Percentiles rank a stretch among this genome's conserved stretches.
phyloP scores from a whole-genome alignment of 2,888 invertebrate species.

The Oscheius myriophilus region DNA sequence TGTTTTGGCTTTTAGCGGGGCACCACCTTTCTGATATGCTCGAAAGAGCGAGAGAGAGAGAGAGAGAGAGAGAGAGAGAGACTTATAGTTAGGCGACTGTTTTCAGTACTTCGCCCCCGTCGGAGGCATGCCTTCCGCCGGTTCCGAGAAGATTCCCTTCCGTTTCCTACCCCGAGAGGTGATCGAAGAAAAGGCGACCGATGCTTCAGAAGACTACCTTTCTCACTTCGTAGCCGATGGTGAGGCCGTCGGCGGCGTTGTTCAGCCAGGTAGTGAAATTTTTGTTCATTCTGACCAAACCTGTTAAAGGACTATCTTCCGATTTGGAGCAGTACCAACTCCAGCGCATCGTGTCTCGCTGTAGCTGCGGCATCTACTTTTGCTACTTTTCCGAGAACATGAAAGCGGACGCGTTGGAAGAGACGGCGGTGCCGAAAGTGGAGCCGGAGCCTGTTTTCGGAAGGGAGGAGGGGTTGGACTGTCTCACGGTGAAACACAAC shows the following conservation, averaged over 20 bases:
- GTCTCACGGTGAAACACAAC: slow-evolving; percentile 94
- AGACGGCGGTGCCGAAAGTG: slow-evolving; percentile 24
- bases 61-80: no score
- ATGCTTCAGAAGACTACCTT: slow-evolving; percentile 74
- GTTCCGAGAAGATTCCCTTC: slow-evolving; percentile 71
- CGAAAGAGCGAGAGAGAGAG: no score
- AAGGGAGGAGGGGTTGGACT: slow-evolving; percentile 79
- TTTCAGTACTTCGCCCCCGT: slow-evolving; percentile 94
- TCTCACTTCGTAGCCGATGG: slow-evolving; percentile 80
- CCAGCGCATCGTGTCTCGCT: slow-evolving; percentile 94
- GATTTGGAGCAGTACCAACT: slow-evolving; percentile 75
- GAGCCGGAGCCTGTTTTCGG: slow-evolving; percentile 20
- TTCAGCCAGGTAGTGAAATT: slow-evolving; percentile 85
- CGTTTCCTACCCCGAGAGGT: slow-evolving; percentile 95
- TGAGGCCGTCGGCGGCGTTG: slow-evolving; percentile 94
- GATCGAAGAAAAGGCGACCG: slow-evolving; percentile 78
- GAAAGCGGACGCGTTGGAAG: slow-evolving; percentile 71
- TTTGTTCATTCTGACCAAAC: no score
- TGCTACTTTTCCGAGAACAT: slow-evolving; percentile 78
- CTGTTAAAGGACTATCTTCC: not conserved
- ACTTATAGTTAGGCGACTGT: no score
- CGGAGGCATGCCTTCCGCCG: slow-evolving; percentile 73
- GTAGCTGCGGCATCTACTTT: slow-evolving; percentile 96
- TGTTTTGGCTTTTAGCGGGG: no score
- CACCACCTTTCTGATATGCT: no score